Conservation (phyloP, 2,888 invertebrate species). For the Geotrupes spiniger region DNA sequence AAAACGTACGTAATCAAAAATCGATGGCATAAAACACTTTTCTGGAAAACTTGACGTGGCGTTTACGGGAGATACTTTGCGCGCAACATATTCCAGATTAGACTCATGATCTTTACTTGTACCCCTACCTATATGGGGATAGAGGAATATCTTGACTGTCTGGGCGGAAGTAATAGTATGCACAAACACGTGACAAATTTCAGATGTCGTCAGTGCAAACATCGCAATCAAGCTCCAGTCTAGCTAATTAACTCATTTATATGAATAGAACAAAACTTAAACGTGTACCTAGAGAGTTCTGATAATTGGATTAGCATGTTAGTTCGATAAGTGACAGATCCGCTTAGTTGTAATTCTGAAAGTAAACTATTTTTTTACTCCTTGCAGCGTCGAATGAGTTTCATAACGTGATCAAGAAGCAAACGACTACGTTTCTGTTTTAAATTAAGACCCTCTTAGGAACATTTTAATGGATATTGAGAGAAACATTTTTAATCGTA, state of each 20-base stretch:
- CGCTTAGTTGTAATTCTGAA: too few relatives aligned
- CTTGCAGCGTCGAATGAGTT: too few relatives aligned
- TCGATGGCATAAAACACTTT: not conserved
- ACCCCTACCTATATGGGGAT: slow-evolving; percentile 3
- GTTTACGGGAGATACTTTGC: slow-evolving; percentile 11
- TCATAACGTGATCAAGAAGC: too few relatives aligned
- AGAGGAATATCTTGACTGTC: slow-evolving; percentile 6
- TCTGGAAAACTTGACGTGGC: slow-evolving; percentile 1
- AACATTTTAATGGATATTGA: too few relatives aligned
- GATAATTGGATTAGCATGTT: slow-evolving; percentile 2
- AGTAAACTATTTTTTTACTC: too few relatives aligned
- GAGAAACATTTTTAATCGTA: too few relatives aligned
- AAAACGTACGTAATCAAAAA: slow-evolving; percentile 24
- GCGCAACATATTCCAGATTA: too few relatives aligned
- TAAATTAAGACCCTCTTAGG: too few relatives aligned
- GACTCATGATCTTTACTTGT: too few relatives aligned
- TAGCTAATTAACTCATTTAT: slow-evolving; percentile 24
- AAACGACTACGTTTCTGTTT: too few relatives aligned
- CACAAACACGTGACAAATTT: slow-evolving; percentile 24
- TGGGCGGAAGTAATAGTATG: slow-evolving; percentile 21
- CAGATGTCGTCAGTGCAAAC: slow-evolving; percentile 20
- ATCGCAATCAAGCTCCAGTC: slow-evolving; percentile 24
- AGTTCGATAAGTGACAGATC: not conserved
- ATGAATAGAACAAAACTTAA: slow-evolving; percentile 17
- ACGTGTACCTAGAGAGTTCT: not conserved